Evolutionary conservation across 2,113 vertebrate species (phyloP), one percentile per base, ranked within the genome.

Genomic region (Silurus meridionalis): DNA sequence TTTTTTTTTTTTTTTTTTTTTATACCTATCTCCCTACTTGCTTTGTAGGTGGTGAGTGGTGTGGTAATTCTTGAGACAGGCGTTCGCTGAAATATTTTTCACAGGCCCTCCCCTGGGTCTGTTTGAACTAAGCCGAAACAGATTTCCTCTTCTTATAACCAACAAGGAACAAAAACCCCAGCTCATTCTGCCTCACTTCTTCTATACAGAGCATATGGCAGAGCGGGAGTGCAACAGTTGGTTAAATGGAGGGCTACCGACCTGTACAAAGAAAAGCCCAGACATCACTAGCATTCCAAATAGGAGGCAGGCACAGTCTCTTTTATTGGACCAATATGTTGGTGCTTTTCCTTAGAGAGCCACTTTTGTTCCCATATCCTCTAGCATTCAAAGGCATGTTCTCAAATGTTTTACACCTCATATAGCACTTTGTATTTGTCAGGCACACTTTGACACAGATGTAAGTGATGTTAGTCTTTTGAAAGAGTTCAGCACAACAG

Each of bases 401-500:
- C 83, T 88, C 82, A 83, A 88, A 88, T 85, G 87, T 87, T 85
- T 88, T 69, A 87, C 87, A 88, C 83, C 85, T 87, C 89, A 88
- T 90, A 83, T 87, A 90, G 84, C 77, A 77, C 87, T 85, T 87
- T 90, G 80, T 85, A 69, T 83, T 82, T 87, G 81, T 86, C 80
- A 82, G 89, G 87, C 85, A 90, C 87, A 85, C 87, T 90, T 88
- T 87, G 87, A 89, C 83, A 87, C 81, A 75, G 74, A 90, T 87
- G 83, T 83, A 86, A 90, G 85, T 71, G 83, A 55, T 88, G 83
- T 79, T 85, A 58, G 79, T 85, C 60, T 88, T 82, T 83, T 83
- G 72, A 82, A 78, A 87, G 79, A 25, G 71, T 85, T 83, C 83
- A 83, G 55, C 63, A 64, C 66, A 87, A 78, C 80, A 82, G 71